Base-by-base conservation (phyloP, 2,888 invertebrate genomes). In the Stenoptilia bipunctidactyla region DNA sequence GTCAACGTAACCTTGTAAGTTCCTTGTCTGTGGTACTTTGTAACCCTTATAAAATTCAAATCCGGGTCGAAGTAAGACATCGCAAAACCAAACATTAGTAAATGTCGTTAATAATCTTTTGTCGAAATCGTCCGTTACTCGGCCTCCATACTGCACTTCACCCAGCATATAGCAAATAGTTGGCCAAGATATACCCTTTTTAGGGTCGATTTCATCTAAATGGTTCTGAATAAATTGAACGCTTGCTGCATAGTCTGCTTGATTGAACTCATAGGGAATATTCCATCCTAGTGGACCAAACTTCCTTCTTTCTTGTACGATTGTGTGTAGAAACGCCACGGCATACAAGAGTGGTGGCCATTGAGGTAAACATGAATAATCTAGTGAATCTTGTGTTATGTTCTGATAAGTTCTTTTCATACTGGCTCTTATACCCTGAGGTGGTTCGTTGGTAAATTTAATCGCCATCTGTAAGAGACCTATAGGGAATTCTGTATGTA, bases 271-370 rank as follows among this genome's bases (percentile, higher is more conserved):
- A 58, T 98, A 98, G 0, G 97, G 96, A 48, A 97, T 87, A 65
- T 98, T 98, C 98, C 98, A 98, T 6, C 97, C 97, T 10, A 98
- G 86, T 0, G 97, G 96, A 0, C 98, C 97, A 64, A 97, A 98
- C 76, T 98, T 98, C 48, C 97, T 85, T 47, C 97, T 86, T 69
- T 98, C 98, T 75, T 97, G 97, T 1, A 98, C 92, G 15, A 97
- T 93, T 0, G 97, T 97, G 56, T 98, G 97, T 25, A 98, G 79
- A 82, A 98, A 98, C 15, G 96, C 97, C 0, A 97, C 95, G 0
- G 95, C 94, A 55, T 97, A 98, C 12, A 98, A 76, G 41, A 97
- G 80, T 0, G 96, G 95, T 2, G 96, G 96, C 97, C 97, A 98
- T 66, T 97, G 96, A 0, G 90, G 83, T 56, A 96, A 90, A 0